phyloP scores from a whole-genome alignment of 1,140 invertebrate species.

The Drosophila arawakana region DNA sequence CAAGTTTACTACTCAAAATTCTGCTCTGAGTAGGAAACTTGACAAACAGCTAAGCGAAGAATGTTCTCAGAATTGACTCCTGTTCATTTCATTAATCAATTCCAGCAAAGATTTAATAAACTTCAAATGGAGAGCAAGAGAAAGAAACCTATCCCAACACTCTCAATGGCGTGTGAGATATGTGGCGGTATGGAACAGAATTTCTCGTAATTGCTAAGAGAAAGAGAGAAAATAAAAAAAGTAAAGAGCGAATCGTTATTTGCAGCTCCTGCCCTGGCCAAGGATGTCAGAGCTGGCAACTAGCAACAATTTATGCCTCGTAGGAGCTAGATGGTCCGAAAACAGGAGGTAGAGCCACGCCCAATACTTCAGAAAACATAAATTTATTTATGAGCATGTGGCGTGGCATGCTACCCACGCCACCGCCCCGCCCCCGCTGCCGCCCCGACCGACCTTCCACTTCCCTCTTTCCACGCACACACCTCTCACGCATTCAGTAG shows the following conservation, averaged over 20 bases:
- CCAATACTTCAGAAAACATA: conserved; percentile 76
- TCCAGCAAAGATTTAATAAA: background rate
- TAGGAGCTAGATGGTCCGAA: conserved; percentile 42
- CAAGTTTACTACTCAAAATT: too few species aligned
- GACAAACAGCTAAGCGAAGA: background rate
- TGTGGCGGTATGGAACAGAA: conserved; percentile 34
- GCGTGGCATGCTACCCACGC: conserved; percentile 23
- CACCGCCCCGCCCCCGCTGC: too few species aligned
- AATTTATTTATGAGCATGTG: conserved; percentile 82
- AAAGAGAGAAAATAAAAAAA: conserved; percentile 29
- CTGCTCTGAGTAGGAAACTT: background rate
- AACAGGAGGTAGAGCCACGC: conserved; percentile 46
- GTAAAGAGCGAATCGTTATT: conserved; percentile 43
- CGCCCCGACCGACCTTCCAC: background rate
- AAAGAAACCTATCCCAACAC: background rate
- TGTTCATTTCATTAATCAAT: conserved; percentile 6
- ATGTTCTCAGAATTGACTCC: background rate
- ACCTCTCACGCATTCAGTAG: background rate
- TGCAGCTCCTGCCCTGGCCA: background rate
- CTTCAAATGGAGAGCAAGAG: background rate
- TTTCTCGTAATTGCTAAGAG: conserved; percentile 52
- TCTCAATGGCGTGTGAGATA: background rate
- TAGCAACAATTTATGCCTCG: conserved; percentile 61
- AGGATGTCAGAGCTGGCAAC: conserved; percentile 44
- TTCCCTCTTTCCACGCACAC: background rate